A percentile compares a stretch with the other conserved stretches of the same genome.
phyloP scores from a whole-genome alignment of 2,888 invertebrate species.

The Xanthorhoe spadicearia region DNA sequence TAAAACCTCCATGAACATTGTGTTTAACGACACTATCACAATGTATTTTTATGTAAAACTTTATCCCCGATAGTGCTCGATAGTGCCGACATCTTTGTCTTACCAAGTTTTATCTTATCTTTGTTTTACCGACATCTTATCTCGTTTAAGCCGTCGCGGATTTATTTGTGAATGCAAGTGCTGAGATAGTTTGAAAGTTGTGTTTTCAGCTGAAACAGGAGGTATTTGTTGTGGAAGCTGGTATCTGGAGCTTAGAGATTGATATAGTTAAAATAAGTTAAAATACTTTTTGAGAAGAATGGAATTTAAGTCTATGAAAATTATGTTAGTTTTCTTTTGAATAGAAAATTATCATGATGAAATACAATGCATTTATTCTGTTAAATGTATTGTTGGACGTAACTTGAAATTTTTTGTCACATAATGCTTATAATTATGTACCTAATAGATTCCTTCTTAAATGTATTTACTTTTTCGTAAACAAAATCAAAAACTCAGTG shows the following conservation, averaged over 20 bases:
- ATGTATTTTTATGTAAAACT: conserved; percentile 38
- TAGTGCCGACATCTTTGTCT: conserved; percentile 24
- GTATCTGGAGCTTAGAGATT: background rate
- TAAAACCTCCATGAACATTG: conserved; percentile 23
- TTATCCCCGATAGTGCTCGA: conserved; percentile 24
- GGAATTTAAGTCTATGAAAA: too few species aligned
- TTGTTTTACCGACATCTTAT: conserved; percentile 20
- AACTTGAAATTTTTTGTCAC: too few species aligned
- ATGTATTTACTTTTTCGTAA: too few species aligned
- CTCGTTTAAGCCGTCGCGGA: conserved; percentile 15
- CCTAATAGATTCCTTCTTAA: too few species aligned
- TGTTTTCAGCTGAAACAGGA: background rate
- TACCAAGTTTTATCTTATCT: conserved; percentile 15
- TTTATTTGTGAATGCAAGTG: conserved; percentile 10
- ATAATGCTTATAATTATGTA: too few species aligned
- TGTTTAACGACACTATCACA: conserved; percentile 23
- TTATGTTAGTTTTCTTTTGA: too few species aligned
- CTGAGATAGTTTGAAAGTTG: conserved; percentile 7
- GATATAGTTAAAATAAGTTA: background rate
- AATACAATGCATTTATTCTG: too few species aligned
- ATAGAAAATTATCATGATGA: too few species aligned
- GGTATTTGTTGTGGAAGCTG: background rate
- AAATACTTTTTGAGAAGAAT: background rate
- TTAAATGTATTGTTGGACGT: too few species aligned
- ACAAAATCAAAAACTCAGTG: too few species aligned